A percentile compares a stretch with the other conserved stretches of the same genome.
phyloP scores from a whole-genome alignment of 2,797 vertebrate genomes.

The Netta rufina region DNA sequence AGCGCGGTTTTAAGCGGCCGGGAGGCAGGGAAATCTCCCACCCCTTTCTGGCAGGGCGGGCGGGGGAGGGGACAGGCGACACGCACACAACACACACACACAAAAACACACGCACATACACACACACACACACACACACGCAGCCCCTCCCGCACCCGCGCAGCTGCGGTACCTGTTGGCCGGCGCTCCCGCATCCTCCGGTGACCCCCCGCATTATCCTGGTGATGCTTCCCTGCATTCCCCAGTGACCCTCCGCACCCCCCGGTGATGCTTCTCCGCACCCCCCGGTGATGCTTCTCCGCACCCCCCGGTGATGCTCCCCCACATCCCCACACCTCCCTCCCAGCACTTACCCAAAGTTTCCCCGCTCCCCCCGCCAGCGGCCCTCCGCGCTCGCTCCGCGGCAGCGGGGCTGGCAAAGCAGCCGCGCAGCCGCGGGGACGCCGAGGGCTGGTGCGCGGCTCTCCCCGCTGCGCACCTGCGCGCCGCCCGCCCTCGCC shows the following conservation, averaged over 20 bases:
- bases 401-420: not conserved
- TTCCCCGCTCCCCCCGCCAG: not conserved
- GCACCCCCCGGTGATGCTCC: no score
- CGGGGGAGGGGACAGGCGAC: constrained; percentile 28
- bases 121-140: not conserved
- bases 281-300: no score
- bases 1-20: constrained; percentile 3
- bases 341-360: constrained; percentile 30
- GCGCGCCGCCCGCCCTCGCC: not conserved
- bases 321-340: no score
- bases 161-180: constrained; percentile 46
- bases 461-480: not conserved
- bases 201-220: no score
- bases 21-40: constrained; percentile 22
- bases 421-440: not conserved
- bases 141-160: not conserved
- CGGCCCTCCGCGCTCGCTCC: not conserved
- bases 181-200: not conserved
- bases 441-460: not conserved
- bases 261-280: no score
- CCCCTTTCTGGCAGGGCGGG: constrained; percentile 16
- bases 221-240: no score
- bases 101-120: not conserved
- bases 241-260: no score
- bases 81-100: not conserved